Conservation (phyloP, 2,888 invertebrate genomes). For the Sesamia inferens region DNA sequence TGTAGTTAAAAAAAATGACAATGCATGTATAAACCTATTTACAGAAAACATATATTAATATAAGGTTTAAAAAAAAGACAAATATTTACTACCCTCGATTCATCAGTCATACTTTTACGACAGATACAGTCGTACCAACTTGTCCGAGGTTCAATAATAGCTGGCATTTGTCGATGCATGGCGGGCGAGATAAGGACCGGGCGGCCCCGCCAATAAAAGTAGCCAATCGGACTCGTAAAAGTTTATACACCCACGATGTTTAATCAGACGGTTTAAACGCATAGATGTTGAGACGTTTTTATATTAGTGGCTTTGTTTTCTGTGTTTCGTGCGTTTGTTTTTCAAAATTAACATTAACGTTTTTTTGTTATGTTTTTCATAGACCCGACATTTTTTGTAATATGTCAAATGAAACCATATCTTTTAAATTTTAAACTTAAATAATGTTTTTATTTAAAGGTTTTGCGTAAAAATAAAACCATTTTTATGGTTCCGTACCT, state of each 20-base stretch:
- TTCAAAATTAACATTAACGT: too few relatives aligned
- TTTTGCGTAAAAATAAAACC: too few relatives aligned
- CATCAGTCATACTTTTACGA: conserved; percentile 57
- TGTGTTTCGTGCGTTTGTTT: neutral
- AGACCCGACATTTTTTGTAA: too few relatives aligned
- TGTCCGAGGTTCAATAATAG: conserved; percentile 56
- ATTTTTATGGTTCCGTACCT: too few relatives aligned
- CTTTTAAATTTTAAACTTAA: too few relatives aligned
- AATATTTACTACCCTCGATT: conserved; percentile 18
- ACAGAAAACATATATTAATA: too few relatives aligned
- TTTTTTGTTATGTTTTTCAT: too few relatives aligned
- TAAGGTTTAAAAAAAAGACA: too few relatives aligned
- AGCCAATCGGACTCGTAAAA: conserved; percentile 58
- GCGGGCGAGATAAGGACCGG: conserved; percentile 53
- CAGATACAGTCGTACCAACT: conserved; percentile 43
- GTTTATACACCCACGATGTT: conserved; percentile 57
- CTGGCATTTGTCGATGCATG: conserved; percentile 52
- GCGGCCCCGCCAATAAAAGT: conserved; percentile 57
- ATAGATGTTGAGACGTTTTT: conserved; percentile 44
- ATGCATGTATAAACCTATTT: too few relatives aligned
- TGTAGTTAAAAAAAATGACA: too few relatives aligned
- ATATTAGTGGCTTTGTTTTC: conserved; percentile 27
- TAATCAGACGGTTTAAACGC: conserved; percentile 54
- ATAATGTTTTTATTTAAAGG: too few relatives aligned
- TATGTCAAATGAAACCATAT: too few relatives aligned